Conservation (phyloP, 2,888 invertebrate genomes). For the Nysson spinosus region DNA sequence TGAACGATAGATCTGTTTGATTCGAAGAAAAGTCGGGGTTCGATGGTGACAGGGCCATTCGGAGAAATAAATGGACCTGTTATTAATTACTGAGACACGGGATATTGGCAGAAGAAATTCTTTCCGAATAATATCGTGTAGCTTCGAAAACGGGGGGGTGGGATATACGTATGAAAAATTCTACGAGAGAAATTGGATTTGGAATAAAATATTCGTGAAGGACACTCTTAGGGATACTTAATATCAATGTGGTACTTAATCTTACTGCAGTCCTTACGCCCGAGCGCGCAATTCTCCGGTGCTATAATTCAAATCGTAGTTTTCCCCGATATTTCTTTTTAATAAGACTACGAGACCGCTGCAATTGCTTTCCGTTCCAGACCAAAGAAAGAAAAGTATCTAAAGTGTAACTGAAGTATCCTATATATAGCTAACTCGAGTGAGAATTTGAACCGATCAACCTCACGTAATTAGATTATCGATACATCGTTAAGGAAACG, state of each 20-base stretch:
- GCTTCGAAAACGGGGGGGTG: background rate
- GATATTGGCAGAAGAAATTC: too few relatives aligned
- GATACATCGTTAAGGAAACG: too few relatives aligned
- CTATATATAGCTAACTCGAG: too few relatives aligned
- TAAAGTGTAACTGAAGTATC: background rate
- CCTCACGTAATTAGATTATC: too few relatives aligned
- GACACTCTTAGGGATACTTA: slow-evolving; percentile 20
- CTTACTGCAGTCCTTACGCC: slow-evolving; percentile 8
- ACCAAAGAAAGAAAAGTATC: background rate
- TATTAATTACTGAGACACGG: too few relatives aligned
- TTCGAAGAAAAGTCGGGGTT: background rate
- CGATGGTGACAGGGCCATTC: too few relatives aligned
- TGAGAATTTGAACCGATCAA: too few relatives aligned
- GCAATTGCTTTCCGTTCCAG: slow-evolving; percentile 12
- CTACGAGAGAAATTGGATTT: slow-evolving; percentile 22
- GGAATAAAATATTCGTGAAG: slow-evolving; percentile 12
- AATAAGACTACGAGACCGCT: slow-evolving; percentile 12
- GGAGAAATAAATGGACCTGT: too few relatives aligned
- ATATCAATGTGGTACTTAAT: slow-evolving; percentile 34
- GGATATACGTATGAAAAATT: slow-evolving; percentile 7
- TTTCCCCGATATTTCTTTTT: slow-evolving; percentile 37
- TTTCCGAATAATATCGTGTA: too few relatives aligned
- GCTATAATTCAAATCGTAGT: slow-evolving; percentile 33
- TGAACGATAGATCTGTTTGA: background rate
- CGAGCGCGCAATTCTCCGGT: slow-evolving; percentile 30